A percentile compares a stretch with the other conserved stretches of the same genome.
Conservation (phyloP, 2,797 vertebrate genomes). For the Aulostomus chinensis region DNA sequence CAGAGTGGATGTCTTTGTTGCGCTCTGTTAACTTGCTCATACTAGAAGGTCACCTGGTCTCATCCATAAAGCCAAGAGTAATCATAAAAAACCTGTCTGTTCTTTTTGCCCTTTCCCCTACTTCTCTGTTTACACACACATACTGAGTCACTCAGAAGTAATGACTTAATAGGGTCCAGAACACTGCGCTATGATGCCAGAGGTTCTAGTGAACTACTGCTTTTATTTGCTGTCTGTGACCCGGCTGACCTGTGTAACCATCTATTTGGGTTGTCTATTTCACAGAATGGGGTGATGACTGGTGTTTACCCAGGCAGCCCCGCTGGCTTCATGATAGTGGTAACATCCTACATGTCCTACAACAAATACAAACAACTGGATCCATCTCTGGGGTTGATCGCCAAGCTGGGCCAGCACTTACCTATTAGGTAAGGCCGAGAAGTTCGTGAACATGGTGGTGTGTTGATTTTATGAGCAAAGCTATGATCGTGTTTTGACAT, state of each 20-base stretch:
- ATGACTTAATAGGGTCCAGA: conserved; percentile 14
- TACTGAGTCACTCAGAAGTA: conserved; percentile 18
- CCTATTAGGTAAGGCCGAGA: conserved; percentile 77
- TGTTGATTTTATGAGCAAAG: too few relatives aligned
- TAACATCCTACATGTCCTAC: conserved; percentile 91
- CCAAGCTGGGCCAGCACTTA: conserved; percentile 77
- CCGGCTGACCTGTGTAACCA: not conserved
- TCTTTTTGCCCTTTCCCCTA: conserved; percentile 52
- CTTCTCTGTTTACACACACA: conserved; percentile 46
- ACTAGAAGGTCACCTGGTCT: conserved; percentile 17
- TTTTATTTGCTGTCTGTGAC: not conserved
- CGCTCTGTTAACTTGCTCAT: not conserved
- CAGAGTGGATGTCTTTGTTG: too few relatives aligned
- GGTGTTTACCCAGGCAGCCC: conserved; percentile 97
- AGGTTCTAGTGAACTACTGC: not conserved
- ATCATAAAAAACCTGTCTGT: conserved; percentile 34
- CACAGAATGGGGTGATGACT: conserved; percentile 90
- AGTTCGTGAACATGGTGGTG: too few relatives aligned
- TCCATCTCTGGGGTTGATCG: conserved; percentile 90
- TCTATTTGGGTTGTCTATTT: conserved; percentile 16
- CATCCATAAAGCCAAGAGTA: conserved; percentile 16
- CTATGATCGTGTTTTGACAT: too few relatives aligned
- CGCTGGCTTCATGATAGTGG: conserved; percentile 91
- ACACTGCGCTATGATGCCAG: not conserved
- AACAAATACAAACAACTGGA: conserved; percentile 90